Base-by-base conservation (phyloP, 2,888 invertebrate genomes). In the Oligia fasciuncula region DNA sequence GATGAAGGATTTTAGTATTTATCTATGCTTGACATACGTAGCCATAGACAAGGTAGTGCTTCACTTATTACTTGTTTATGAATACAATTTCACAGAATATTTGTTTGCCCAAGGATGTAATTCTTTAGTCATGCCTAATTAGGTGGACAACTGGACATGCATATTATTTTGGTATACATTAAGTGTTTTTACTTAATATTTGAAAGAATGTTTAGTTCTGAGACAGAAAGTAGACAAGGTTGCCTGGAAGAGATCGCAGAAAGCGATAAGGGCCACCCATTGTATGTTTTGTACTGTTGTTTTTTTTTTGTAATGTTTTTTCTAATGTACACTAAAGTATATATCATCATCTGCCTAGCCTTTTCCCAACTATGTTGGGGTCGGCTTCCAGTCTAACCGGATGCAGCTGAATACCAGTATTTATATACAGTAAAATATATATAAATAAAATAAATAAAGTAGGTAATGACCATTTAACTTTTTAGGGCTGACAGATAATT, bases 51-150 rank as follows among this genome's bases (percentile, higher is more conserved):
- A 72, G 51, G 63, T 83, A 71, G 74, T 78, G n/a, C 13, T 51
- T 54, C 40, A 62, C 11, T 66, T 40, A 43, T 19, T n/a, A 73
- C 40, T 69, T 35, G 35, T 62, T 35, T 29, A 49, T 63, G 79
- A 80, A 76, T 46, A 57, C 46, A 73, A 40, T 71, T 66, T 76
- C 23, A 60, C 75, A 49, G 66, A 73, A 14, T 19, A 68, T 67
- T 74, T 80, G 67, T 85, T 79, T 75, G 65, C 14, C 6, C 51
- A 69, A 75, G 66, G 66, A 82, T 54, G 71, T 75, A 67, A 75
- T 86, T 71, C 83, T 80, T 74, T 67, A 60, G 85, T 85, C 80
- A 71, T 75, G n/a, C 63, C 51, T 70, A 72, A 77, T 83, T 77
- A 72, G 51, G 29, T 63, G 46, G 70, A 29, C 29, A 29, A 29